A percentile compares a stretch with the other conserved stretches of the same genome.
These are phyloP conservation scores for Teinopalpus imperialis DNA, from an alignment of 2,888 invertebrate species.

Conservation along the genomic window DNA sequence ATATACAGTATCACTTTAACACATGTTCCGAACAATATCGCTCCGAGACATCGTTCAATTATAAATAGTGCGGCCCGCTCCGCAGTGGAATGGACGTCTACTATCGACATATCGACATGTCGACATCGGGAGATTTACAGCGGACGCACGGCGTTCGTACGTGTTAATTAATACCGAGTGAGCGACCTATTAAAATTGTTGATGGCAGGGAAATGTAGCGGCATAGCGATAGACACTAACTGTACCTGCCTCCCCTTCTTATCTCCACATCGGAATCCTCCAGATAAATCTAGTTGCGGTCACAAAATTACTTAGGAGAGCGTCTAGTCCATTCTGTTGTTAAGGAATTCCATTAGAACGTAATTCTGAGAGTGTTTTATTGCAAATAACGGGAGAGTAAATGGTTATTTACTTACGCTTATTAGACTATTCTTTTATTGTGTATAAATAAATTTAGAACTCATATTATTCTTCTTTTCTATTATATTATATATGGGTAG, in stretches of 20 bases:
- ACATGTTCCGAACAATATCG: slow-evolving; percentile 37
- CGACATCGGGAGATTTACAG: slow-evolving; percentile 64
- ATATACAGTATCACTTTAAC: too few species aligned
- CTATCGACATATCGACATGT: slow-evolving; percentile 57
- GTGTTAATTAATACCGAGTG: slow-evolving; percentile 65
- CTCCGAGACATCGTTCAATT: slow-evolving; percentile 48
- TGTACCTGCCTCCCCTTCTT: slow-evolving; percentile 24
- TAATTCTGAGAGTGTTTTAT: too few species aligned
- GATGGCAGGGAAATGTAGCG: slow-evolving; percentile 34
- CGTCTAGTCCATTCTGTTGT: neutral
- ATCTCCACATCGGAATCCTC: slow-evolving; percentile 18
- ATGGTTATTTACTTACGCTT: too few species aligned
- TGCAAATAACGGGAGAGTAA: too few species aligned
- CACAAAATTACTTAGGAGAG: slow-evolving; percentile 9
- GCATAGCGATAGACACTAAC: slow-evolving; percentile 35
- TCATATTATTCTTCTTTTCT: too few species aligned
- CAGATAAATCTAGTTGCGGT: slow-evolving; percentile 16
- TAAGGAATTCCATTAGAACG: neutral
- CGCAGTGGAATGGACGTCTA: slow-evolving; percentile 38
- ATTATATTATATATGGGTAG: too few species aligned
- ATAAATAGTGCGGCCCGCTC: slow-evolving; percentile 39
- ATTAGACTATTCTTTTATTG: too few species aligned
- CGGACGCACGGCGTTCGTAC: slow-evolving; percentile 50
- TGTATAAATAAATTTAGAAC: too few species aligned
- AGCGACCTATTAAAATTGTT: slow-evolving; percentile 44